Conservation (phyloP, 2,113 vertebrate species). For the Hippoglossus stenolepis region DNA sequence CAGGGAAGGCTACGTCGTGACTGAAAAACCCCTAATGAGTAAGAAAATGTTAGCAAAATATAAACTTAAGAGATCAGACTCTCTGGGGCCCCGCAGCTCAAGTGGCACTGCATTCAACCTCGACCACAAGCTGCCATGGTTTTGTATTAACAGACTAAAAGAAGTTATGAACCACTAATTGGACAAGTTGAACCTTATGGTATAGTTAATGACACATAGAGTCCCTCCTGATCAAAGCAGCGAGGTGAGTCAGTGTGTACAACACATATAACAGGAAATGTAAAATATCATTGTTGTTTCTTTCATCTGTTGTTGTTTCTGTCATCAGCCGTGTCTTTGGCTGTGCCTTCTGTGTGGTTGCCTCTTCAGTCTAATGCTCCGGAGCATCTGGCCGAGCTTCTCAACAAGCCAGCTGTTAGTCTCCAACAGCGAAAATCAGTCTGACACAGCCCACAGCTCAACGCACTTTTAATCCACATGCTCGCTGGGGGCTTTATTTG, state of each 20-base stretch:
- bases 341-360: slow-evolving; percentile 40
- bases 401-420: slow-evolving; percentile 70
- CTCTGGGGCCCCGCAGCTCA: too few species aligned
- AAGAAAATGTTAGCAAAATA: too few species aligned
- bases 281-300: neutral
- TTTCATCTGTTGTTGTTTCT: neutral
- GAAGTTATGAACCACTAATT: too few species aligned
- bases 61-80: too few species aligned
- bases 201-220: neutral
- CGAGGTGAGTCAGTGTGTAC: too few species aligned
- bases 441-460: slow-evolving; percentile 44
- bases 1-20: too few species aligned
- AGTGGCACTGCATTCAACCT: too few species aligned
- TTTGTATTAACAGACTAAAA: too few species aligned
- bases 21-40: too few species aligned
- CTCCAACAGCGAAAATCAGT: slow-evolving; percentile 48
- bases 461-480: slow-evolving; percentile 51
- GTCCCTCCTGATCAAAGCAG: neutral
- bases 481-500: slow-evolving; percentile 61
- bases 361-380: slow-evolving; percentile 40
- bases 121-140: too few species aligned
- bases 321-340: slow-evolving; percentile 36
- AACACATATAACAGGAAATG: neutral
- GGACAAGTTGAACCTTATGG: neutral
- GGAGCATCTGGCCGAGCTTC: slow-evolving; percentile 61